phyloP scores from a whole-genome alignment of 2,888 invertebrate genomes.

The Drosophila hamatofila region DNA sequence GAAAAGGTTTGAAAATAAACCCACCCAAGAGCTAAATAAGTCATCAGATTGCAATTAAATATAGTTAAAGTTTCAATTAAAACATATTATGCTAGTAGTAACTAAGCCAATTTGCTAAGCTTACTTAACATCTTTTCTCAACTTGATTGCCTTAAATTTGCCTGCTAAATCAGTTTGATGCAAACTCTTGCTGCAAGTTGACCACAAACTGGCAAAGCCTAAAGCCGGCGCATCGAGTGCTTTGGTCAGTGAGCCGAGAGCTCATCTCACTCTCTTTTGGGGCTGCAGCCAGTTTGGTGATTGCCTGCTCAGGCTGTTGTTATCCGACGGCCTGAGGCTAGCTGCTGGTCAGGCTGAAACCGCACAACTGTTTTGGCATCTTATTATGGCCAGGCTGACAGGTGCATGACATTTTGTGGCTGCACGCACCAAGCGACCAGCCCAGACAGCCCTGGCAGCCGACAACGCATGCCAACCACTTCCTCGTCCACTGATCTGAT shows the following conservation, averaged over 20 bases:
- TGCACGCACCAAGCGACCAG: conserved; percentile 61
- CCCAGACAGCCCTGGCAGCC: conserved; percentile 45
- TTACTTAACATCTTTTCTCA: not conserved
- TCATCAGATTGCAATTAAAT: not conserved
- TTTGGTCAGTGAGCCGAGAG: conserved; percentile 15
- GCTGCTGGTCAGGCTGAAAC: conserved; percentile 61
- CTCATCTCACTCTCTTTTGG: conserved; percentile 3
- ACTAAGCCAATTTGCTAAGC: not conserved
- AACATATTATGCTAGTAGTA: too few relatives aligned
- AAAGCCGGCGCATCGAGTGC: conserved; percentile 9
- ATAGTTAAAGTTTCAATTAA: not conserved
- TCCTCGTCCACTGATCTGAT: not conserved
- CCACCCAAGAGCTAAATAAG: not conserved
- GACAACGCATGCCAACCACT: conserved; percentile 39
- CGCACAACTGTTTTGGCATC: conserved; percentile 81
- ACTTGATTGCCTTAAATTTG: conserved; percentile 1
- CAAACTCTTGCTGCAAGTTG: not conserved
- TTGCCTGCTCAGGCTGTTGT: conserved; percentile 39
- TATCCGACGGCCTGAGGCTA: conserved; percentile 34
- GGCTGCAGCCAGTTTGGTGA: conserved; percentile 9
- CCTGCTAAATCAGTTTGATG: not conserved
- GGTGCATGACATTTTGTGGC: conserved; percentile 81
- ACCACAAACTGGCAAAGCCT: conserved; percentile 28
- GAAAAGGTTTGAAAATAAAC: conserved; percentile 1
- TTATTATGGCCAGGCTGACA: conserved; percentile 78